A percentile compares a stretch with the other conserved stretches of the same genome.
Evolutionary conservation across 2,113 vertebrate species (phyloP).

Genomic region (Pygoscelis adeliae): DNA sequence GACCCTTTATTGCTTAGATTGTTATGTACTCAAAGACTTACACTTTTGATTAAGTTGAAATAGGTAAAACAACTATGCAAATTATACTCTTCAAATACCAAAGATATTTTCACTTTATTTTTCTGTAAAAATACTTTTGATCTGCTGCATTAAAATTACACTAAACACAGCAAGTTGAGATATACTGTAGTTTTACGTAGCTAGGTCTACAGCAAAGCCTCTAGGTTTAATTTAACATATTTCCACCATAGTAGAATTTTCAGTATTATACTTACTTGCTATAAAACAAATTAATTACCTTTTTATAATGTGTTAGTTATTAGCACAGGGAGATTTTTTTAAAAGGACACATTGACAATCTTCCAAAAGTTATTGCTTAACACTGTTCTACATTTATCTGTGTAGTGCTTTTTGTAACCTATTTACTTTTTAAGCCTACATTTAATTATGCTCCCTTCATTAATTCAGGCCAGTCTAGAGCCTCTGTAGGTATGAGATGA

Average conservation of each 20-base stretch:
- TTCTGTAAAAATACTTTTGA: background rate
- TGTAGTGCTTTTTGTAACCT: background rate
- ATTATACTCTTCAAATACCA: background rate
- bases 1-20: background rate
- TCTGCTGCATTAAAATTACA: constrained; percentile 2
- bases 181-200: background rate
- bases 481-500: background rate
- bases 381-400: background rate
- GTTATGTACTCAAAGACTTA: background rate
- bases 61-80: background rate
- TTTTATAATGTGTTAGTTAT: background rate
- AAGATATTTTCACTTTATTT: background rate
- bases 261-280: background rate
- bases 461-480: background rate
- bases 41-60: background rate
- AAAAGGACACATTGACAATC: background rate
- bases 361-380: background rate
- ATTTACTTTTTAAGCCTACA: background rate
- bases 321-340: background rate
- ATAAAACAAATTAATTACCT: background rate
- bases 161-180: constrained; percentile 24
- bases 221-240: background rate
- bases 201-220: background rate
- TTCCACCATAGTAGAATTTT: background rate
- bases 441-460: background rate